A percentile compares a stretch with the other conserved stretches of the same genome.
Evolutionary conservation across 2,888 invertebrate species (phyloP).

Genomic region (Enoplolaimus lenunculus): DNA sequence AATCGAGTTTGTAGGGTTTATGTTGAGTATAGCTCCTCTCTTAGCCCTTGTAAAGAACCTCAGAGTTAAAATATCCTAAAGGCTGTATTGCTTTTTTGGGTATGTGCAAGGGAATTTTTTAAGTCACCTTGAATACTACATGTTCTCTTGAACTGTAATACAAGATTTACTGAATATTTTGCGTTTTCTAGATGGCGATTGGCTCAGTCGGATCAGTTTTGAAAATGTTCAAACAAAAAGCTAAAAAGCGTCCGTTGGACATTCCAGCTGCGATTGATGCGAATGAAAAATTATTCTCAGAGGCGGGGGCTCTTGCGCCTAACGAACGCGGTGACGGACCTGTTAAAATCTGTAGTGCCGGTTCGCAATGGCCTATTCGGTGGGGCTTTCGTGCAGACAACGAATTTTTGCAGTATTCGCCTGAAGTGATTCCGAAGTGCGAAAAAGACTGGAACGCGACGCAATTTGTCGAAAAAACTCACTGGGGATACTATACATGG

Average conservation of each 20-base stretch:
- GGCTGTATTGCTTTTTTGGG: too few relatives aligned
- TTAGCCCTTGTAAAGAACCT: too few relatives aligned
- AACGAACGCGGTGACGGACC: neutral
- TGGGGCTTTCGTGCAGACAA: conserved; percentile 54
- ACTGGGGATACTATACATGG: conserved; percentile 50
- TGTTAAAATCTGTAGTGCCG: conserved; percentile 12
- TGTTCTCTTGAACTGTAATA: too few relatives aligned
- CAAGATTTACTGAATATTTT: too few relatives aligned
- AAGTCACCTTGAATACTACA: too few relatives aligned
- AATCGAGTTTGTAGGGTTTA: too few relatives aligned
- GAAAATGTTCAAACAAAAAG: conserved; percentile 38
- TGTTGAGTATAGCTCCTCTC: too few relatives aligned
- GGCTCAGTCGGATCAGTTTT: conserved; percentile 53
- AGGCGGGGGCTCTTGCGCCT: neutral
- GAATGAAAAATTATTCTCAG: neutral
- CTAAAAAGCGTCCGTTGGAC: conserved; percentile 9
- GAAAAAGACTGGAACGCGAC: conserved; percentile 60
- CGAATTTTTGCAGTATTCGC: conserved; percentile 59
- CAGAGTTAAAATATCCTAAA: too few relatives aligned
- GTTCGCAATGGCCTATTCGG: conserved; percentile 34
- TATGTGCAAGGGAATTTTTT: too few relatives aligned
- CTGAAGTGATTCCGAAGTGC: conserved; percentile 50
- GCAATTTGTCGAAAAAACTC: conserved; percentile 55
- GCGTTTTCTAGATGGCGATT: conserved; percentile 52
- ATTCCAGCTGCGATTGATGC: neutral